Percentiles rank a stretch among this genome's conserved stretches.
Conservation (phyloP, 2,888 invertebrate species). For the Morinoia aosen region DNA sequence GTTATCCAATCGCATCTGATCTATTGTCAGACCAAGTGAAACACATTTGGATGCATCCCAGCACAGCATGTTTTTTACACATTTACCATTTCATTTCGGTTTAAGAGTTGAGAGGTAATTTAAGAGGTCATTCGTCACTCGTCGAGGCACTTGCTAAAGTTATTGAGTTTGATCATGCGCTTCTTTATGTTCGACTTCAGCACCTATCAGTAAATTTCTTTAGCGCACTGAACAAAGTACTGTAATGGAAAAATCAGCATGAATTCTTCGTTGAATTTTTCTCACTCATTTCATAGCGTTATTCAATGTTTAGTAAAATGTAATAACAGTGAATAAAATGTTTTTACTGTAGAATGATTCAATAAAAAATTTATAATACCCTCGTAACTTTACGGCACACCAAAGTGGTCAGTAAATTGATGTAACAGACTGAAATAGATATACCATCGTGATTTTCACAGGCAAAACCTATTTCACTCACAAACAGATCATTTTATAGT, state of each 20-base stretch:
- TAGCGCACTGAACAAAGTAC: not conserved
- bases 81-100: not conserved
- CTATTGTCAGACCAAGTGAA: not conserved
- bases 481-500: not conserved
- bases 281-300: too few species aligned
- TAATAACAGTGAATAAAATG: too few species aligned
- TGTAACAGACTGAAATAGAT: not conserved
- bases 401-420: not conserved
- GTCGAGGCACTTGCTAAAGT: too few species aligned
- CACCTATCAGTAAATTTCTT: not conserved
- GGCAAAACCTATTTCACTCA: not conserved
- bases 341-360: too few species aligned
- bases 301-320: not conserved
- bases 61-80: not conserved
- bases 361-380: not conserved
- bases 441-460: not conserved
- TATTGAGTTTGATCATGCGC: not conserved
- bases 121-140: not conserved
- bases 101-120: not conserved
- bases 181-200: not conserved
- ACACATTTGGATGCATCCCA: not conserved
- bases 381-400: not conserved
- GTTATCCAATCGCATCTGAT: too few species aligned
- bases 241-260: not conserved
- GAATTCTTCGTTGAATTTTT: not conserved